These are phyloP conservation scores for Polydrusus pterygomalis DNA, from an alignment of 2,888 invertebrate genomes.

Conservation along the genomic window DNA sequence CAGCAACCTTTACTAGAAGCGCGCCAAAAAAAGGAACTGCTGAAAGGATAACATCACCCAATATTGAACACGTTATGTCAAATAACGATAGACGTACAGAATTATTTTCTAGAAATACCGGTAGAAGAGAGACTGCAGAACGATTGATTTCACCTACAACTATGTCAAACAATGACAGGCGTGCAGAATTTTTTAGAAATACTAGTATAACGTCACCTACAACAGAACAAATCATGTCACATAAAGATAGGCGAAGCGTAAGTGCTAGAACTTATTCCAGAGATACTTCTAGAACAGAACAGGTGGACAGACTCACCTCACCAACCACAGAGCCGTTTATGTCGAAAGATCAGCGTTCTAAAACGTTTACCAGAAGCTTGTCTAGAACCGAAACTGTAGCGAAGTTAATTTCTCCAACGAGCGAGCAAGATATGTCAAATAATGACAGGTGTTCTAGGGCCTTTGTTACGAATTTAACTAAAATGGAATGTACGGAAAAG, in stretches of 20 bases:
- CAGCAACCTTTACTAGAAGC: constrained; percentile 30
- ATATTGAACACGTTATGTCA: not conserved
- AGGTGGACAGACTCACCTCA: not conserved
- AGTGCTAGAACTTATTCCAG: not conserved
- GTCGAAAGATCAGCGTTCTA: not conserved
- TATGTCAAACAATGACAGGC: too few relatives aligned
- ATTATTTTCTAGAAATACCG: constrained; percentile 26
- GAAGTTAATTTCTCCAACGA: not conserved
- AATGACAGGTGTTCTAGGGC: constrained; percentile 10
- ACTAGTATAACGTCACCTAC: not conserved
- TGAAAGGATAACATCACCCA: constrained; percentile 10
- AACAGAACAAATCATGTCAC: not conserved
- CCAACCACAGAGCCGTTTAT: constrained; percentile 1
- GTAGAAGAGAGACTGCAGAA: not conserved
- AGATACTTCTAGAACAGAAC: not conserved
- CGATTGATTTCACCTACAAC: too few relatives aligned
- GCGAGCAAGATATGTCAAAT: not conserved
- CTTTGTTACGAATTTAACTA: constrained; percentile 24
- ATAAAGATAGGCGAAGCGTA: not conserved
- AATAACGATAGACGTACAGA: not conserved
- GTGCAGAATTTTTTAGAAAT: too few relatives aligned
- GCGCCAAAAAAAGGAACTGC: constrained; percentile 22
- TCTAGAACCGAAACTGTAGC: not conserved
- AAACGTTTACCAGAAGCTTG: not conserved
- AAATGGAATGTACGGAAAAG: constrained; percentile 21